These are phyloP conservation scores for Tuberolachnus salignus DNA, from an alignment of 2,888 invertebrate species.

Conservation along the genomic window DNA sequence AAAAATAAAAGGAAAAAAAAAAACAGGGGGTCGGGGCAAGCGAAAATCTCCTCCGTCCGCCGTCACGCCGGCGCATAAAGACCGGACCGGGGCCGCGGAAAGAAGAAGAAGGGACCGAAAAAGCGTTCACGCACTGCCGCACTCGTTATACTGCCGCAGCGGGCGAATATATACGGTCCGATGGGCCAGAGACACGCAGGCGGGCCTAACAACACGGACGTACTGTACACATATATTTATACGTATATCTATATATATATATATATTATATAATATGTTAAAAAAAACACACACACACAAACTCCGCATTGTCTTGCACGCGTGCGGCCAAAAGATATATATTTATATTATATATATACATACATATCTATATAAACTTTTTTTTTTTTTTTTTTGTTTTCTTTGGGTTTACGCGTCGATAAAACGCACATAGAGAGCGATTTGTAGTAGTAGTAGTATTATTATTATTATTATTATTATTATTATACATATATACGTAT, in stretches of 20 bases:
- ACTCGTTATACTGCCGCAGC: slow-evolving; percentile 22
- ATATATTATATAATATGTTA: background rate
- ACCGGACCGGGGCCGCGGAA: slow-evolving; percentile 1
- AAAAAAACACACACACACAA: background rate
- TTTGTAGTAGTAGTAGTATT: no score
- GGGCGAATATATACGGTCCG: slow-evolving; percentile 14
- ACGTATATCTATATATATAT: no score
- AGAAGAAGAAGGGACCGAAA: slow-evolving; percentile 2
- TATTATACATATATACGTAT: no score
- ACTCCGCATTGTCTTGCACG: no score
- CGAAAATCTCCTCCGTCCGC: slow-evolving; percentile 32
- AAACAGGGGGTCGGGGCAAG: background rate
- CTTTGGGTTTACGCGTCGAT: background rate
- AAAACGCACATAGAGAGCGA: background rate
- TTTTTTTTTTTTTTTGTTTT: no score
- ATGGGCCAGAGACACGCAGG: slow-evolving; percentile 19
- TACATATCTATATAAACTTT: no score
- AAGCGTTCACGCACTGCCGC: slow-evolving; percentile 21
- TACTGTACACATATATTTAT: no score
- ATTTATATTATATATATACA: background rate
- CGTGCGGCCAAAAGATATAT: background rate
- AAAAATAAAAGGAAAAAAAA: no score
- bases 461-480: no score
- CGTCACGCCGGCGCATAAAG: background rate
- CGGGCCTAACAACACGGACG: background rate